Evolutionary conservation across 2,113 vertebrate species (phyloP), one percentile per base, ranked within the genome.

Genomic region (Scomber scombrus): DNA sequence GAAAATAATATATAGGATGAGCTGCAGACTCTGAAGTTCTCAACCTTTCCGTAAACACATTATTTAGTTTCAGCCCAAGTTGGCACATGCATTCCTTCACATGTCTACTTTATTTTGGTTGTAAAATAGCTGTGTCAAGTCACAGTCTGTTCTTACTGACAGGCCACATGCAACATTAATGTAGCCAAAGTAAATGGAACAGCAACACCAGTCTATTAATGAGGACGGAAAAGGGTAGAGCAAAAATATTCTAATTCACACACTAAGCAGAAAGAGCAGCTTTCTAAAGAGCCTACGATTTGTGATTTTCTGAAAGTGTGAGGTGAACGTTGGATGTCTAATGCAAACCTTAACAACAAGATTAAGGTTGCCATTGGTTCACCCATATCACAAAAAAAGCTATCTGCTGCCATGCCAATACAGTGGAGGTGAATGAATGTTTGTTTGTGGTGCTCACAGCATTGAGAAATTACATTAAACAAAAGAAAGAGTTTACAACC

Each of bases 181-280:
- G 1, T 18, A 50, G 86, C 88, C 89, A 90, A 91, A 70, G 64
- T 62, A 83, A 88, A 92, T 51, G 70, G 75, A 89, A 82, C 51
- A 87, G 57, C 66, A 75, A 69, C 73, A 88, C 71, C 69, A 80
- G 52, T 21, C 63, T 71, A 43, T 56, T 88, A 68, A 86, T 65
- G 58, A 79, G 62, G 71, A 46, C 13, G 71, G 67, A 89, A 88
- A 87, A 68, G 46, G 52, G 60, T 57, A 21, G 16, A 71, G 26
- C 54, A 54, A 11, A 50, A 68, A 62, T 47, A 56, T 57, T 75
- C 4, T 56, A 23, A 70, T n/a, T 13, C 13, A 26, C 46, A 47
- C 63, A n/a, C 16, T 26, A 26, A 61, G 52, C n/a, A 74, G 49
- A 63, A 14, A 81, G 23, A 58, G 11, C 0, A 43, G 43, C 43